Evolutionary conservation across 2,113 vertebrate species (phyloP), one percentile per base, ranked within the genome.

Genomic region (Solenodon paradoxus): DNA sequence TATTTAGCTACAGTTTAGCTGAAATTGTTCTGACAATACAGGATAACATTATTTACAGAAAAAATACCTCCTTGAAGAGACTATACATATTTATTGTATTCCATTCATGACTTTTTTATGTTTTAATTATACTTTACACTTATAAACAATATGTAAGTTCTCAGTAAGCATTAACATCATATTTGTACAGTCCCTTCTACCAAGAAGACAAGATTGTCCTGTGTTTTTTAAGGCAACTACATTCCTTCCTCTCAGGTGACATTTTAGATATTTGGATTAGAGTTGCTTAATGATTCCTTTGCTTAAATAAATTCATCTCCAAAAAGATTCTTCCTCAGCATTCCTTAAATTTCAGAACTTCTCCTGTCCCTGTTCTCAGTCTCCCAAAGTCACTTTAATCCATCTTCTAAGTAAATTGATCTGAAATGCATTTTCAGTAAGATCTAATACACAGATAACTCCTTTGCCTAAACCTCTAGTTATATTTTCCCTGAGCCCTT

Each of bases 1-100:
- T 79, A 71, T 90, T 90, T 96, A 93, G 89, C 77, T 72, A 69
- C 7, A 95, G 30, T 86, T 91, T 78, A 92, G 42, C 49, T 92
- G 78, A 90, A 96, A 88, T 32, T 53, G 30, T 85, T 92, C 66
- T 64, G 49, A 81, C 32, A 71, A 15, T 35, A 38, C 26, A 38
- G 20, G 28, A 22, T 59, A 92, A 92, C 72, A 90, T 2, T 85
- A 30, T 35, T 93, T 35, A 45, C 32, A 80, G 64, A 86, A 80
- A 42, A 93, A 94, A 69, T 22, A 74, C 6, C 32, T 84, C 61
- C 38, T 95, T 88, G 51, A 91, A 72, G 13, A 93, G 57, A 24
- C 15, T 55, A 40, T 51, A 35, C 9, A 51, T 55, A 92, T 92
- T 72, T 91, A 81, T 47, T 72, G 10, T 19, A 87, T 38, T 12